A percentile compares a stretch with the other conserved stretches of the same genome.
These are phyloP conservation scores for Drosophila pectinifera DNA, from an alignment of 1,140 invertebrate species.

Conservation along the genomic window DNA sequence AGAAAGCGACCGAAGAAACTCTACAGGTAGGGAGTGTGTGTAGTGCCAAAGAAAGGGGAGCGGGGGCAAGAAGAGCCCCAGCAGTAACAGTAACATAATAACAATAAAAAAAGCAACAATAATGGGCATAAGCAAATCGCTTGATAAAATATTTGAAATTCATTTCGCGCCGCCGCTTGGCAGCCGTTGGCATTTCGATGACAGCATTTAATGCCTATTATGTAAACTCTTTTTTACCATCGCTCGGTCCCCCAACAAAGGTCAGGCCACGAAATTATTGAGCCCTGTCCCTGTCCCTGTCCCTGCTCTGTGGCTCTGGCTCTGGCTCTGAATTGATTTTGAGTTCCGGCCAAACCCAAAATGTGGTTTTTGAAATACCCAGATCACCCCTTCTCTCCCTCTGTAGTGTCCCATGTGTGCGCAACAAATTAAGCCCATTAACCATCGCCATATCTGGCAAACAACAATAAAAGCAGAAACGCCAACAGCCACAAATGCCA, in stretches of 20 bases:
- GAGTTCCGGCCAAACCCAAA: slow-evolving; percentile 61
- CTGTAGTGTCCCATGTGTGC: slow-evolving; percentile 20
- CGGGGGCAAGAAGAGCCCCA: slow-evolving; percentile 1
- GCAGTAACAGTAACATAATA: slow-evolving; percentile 24
- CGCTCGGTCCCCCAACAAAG: slow-evolving; percentile 49
- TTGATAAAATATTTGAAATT: slow-evolving; percentile 76
- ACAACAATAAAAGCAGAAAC: slow-evolving; percentile 8
- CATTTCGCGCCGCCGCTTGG: slow-evolving; percentile 65
- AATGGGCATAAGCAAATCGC: slow-evolving; percentile 54
- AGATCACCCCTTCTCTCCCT: slow-evolving; percentile 4
- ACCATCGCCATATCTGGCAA: slow-evolving; percentile 15
- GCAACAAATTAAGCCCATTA: slow-evolving; percentile 58
- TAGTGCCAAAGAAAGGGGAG: neutral
- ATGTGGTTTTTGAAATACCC: slow-evolving; percentile 39
- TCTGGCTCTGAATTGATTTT: slow-evolving; percentile 35
- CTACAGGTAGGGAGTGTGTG: neutral
- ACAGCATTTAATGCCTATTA: slow-evolving; percentile 77
- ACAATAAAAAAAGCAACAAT: slow-evolving; percentile 4
- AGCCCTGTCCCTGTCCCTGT: slow-evolving; percentile 7
- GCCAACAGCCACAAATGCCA: no score
- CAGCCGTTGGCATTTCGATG: slow-evolving; percentile 69
- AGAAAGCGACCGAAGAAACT: slow-evolving; percentile 9
- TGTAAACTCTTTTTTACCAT: slow-evolving; percentile 60
- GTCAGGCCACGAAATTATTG: slow-evolving; percentile 48
- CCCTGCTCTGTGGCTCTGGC: neutral